Base-by-base conservation (phyloP, 1,140 invertebrate species). In the Dendroctonus ponderosae region DNA sequence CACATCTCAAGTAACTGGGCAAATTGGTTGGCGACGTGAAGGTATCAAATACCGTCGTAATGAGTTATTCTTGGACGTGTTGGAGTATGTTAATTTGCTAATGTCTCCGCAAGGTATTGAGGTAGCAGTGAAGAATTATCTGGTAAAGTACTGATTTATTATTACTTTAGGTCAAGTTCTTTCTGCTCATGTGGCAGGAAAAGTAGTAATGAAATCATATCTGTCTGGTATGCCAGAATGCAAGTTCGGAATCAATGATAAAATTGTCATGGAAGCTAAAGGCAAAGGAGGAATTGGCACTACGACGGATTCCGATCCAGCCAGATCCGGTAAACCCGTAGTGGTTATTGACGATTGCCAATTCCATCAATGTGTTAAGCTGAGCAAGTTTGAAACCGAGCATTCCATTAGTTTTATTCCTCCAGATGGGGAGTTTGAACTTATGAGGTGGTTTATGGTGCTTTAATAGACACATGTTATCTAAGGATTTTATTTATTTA, bases 211-310 rank as follows among this genome's bases (percentile, higher is more conserved):
- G 97, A 99, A 99, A 81, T 98, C 96, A 0, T 99, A 99, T 79
- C 82, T 99, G 38, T 98, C 96, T 44, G 98, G 98, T 38, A 99
- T 99, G 98, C 98, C 98, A 0, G 98, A 99, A 79, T 99, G 98
- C 82, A 99, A 99, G 83, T 99, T 99, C 82, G 98, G 98, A 11
- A 99, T 99, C 74, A 99, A 99, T 77, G 98, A 99, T 77, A 99
- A 99, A 81, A 93, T 99, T 62, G 93, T 98, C 0, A 97, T 99
- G 92, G 98, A 99, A 75, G 92, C 91, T 0, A 99, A 98, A 80
- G 94, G 95, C 5, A 91, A 87, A 76, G 85, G 85, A 7, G 84
- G 85, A 3, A 82, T 89, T 44, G 86, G 7, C 85, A 85, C 49
- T 84, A 69, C 87, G 62, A 83, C 88, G 15, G 96, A 98, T 79